Evolutionary conservation across 2,888 invertebrate species (phyloP), one percentile per base, ranked within the genome.

Genomic region (Tanaodytes sp.): DNA sequence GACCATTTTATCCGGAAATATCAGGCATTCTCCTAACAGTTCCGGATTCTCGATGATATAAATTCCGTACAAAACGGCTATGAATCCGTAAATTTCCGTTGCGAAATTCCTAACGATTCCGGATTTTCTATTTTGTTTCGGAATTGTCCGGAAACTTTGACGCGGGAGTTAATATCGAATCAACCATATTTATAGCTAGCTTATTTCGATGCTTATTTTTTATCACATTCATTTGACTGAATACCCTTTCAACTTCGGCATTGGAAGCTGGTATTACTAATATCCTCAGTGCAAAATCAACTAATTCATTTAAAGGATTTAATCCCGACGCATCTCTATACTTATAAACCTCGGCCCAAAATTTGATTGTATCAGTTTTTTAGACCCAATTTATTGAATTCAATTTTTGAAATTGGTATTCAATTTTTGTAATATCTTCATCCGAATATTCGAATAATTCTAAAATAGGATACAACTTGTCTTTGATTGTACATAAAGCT

Each of bases 201-300:
- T 33, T 57, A 39, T 75, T 73, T 6, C 73, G 58, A 4, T 33
- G 11, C 39, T 73, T 74, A 8, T 40, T 72, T 58, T 74, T 74
- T 0, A 73, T 49, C 3, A 71, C 15, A 43, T 73, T 75, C 23
- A 71, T 62, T 37, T 72, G 65, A n/a, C n/a, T n/a, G n/a, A n/a
- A n/a, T n/a, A n/a, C n/a, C n/a, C n/a, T n/a, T n/a, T n/a, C n/a
- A n/a, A n/a, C n/a, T n/a, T n/a, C n/a, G n/a, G n/a, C n/a, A n/a
- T n/a, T n/a, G n/a, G n/a, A n/a, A n/a, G n/a, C 67, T 9, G 72
- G 73, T 14, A 74, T 58, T 15, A 63, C 49, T 0, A 74, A 54
- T 40, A 73, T 63, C 12, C 45, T 51, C 15, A 73, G 37, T n/a
- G 73, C 74, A 48, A 75, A 73, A 54, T 52, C 54, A 1, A 40